phyloP scores from a whole-genome alignment of 2,888 invertebrate species.

The Ceramica pisi region DNA sequence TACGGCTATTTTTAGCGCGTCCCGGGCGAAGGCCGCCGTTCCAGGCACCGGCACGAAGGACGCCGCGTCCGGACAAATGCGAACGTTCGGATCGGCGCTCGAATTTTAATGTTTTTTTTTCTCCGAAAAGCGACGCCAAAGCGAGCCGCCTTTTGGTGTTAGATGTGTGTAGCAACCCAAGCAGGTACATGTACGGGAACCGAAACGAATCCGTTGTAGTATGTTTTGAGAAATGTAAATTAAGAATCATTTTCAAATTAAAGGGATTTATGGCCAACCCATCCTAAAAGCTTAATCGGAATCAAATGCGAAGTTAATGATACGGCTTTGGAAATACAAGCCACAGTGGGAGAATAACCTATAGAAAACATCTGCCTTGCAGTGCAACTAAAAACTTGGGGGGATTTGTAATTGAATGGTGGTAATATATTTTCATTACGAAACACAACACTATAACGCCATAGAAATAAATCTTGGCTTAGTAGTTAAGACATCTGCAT shows the following conservation, averaged over 20 bases:
- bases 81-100: conserved; percentile 61
- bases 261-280: conserved; percentile 55
- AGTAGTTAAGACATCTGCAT: conserved; percentile 44
- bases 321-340: conserved; percentile 45
- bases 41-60: conserved; percentile 70
- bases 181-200: conserved; percentile 56
- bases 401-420: conserved; percentile 55
- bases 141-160: conserved; percentile 71
- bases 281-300: conserved; percentile 63
- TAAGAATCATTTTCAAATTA: conserved; percentile 64
- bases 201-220: conserved; percentile 58
- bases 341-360: conserved; percentile 28
- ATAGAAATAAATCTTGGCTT: conserved; percentile 52
- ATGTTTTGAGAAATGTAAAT: conserved; percentile 63
- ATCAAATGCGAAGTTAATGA: conserved; percentile 67
- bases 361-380: conserved; percentile 33
- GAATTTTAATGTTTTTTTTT: conserved; percentile 82
- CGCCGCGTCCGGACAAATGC: conserved; percentile 72
- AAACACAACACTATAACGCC: conserved; percentile 41
- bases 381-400: conserved; percentile 33
- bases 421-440: conserved; percentile 53
- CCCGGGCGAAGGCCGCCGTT: conserved; percentile 81
- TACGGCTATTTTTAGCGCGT: conserved; percentile 85
- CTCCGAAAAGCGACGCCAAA: conserved; percentile 76
- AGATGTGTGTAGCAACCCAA: conserved; percentile 61